These are phyloP conservation scores for Cataglyphis altisquamis DNA, from an alignment of 2,888 invertebrate species.

Conservation along the genomic window DNA sequence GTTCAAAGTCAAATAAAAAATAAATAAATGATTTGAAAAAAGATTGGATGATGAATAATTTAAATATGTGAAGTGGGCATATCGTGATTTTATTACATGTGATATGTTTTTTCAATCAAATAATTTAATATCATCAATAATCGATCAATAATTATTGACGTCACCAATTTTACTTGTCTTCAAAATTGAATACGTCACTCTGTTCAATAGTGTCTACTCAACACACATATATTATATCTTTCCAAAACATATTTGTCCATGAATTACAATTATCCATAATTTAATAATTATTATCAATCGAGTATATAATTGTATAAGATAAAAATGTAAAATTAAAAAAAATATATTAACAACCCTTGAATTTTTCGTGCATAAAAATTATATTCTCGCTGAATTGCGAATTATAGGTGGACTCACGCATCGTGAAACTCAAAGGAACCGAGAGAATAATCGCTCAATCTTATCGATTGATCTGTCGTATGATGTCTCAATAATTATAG, in stretches of 20 bases:
- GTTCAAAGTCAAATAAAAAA: neutral
- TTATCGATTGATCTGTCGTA: slow-evolving; percentile 28
- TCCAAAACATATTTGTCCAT: neutral
- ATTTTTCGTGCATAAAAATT: neutral
- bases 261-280: neutral
- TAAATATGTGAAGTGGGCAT: neutral
- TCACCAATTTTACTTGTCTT: neutral
- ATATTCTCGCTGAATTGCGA: neutral
- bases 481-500: slow-evolving; percentile 42
- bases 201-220: neutral
- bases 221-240: neutral
- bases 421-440: slow-evolving; percentile 49
- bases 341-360: neutral
- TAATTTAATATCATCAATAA: too few species aligned
- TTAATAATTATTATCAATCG: neutral
- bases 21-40: neutral
- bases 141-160: neutral
- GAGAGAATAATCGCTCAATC: slow-evolving; percentile 42
- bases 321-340: neutral
- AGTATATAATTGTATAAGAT: neutral
- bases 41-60: neutral
- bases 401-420: slow-evolving; percentile 57
- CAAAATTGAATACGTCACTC: slow-evolving; percentile 8
- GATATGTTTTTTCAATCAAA: neutral
- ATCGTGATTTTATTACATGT: neutral